Base-by-base conservation (phyloP, 2,797 vertebrate species). In the Anniella stebbinsi region DNA sequence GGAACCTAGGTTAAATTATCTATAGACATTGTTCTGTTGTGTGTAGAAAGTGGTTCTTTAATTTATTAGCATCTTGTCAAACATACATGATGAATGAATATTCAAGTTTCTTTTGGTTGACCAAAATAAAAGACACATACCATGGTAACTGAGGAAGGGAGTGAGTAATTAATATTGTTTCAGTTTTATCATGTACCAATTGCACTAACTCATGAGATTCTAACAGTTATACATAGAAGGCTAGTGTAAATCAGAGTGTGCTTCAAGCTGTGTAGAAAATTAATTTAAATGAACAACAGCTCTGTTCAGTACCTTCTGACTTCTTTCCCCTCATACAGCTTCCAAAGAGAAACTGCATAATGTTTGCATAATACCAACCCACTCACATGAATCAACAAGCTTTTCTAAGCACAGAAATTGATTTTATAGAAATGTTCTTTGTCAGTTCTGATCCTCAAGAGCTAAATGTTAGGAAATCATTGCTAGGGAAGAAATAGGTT, bases 231-330 rank as follows among this genome's bases (percentile, higher is more conserved):
- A 69, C 41, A 60, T 57, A 86, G 57, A 2, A 41, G 36, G 72
- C 38, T 51, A 69, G 30, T 13, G 9, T 25, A 77, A 48, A 45
- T 83, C 60, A 72, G 45, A 54, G 41, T 11, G 30, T 70, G 51
- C 48, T n/a, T 2, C 45, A 69, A 21, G 45, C 67, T 51, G 6
- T n/a, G 17, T 1, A 66, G 57, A n/a, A 30, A 78, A 80, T 48
- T 78, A 18, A 87, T 87, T 78, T 78, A 67, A 87, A 36, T 87
- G 41, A 87, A 67, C 41, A 77, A 33, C 70, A 33, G 18, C 57
- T 48, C 41, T 78, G 17, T 8, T 69, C 76, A 7, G 3, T 67
- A 18, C 25, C 73, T 15, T 45, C 54, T 66, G 57, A 33, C 23
- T 78, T 51, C 45, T 2, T 82, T 72, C 48, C 45, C 28, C 57